These are phyloP conservation scores for Gnathochromis pfefferi DNA, from an alignment of 2,113 vertebrate species.

Conservation along the genomic window DNA sequence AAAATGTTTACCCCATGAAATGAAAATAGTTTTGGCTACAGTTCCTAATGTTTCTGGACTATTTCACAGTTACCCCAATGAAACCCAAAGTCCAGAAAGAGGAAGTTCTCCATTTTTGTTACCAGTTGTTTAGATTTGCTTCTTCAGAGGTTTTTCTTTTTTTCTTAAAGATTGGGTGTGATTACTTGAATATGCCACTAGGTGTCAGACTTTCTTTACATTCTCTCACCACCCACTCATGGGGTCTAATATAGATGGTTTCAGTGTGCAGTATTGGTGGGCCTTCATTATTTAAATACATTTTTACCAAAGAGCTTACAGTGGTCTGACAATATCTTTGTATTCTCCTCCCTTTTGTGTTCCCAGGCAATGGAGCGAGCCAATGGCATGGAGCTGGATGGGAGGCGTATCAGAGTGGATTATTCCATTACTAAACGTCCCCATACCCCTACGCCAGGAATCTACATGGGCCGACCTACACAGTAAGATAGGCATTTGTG, in stretches of 20 bases:
- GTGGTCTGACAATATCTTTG: neutral
- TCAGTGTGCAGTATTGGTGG: neutral
- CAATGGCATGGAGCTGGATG: slow-evolving; percentile 92
- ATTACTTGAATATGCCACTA: slow-evolving; percentile 35
- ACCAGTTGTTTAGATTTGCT: neutral
- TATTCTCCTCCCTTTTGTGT: neutral
- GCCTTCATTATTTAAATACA: neutral
- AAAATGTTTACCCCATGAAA: neutral
- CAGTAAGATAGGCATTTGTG: slow-evolving; percentile 66
- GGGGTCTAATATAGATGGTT: neutral
- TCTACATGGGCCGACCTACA: slow-evolving; percentile 90
- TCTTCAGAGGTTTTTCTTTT: neutral
- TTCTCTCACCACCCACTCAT: neutral
- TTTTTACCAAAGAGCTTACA: neutral
- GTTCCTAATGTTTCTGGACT: no score
- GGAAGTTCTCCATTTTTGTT: neutral
- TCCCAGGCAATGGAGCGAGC: slow-evolving; percentile 87
- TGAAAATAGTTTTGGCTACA: neutral
- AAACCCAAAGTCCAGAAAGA: neutral
- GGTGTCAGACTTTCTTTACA: slow-evolving; percentile 39
- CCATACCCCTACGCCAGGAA: slow-evolving; percentile 89
- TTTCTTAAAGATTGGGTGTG: neutral
- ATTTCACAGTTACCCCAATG: neutral
- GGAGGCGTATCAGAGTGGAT: slow-evolving; percentile 86
- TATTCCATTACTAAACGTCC: slow-evolving; percentile 92